Evolutionary conservation across 2,797 vertebrate species (phyloP).

Genomic region (Macrochelys suwanniensis): DNA sequence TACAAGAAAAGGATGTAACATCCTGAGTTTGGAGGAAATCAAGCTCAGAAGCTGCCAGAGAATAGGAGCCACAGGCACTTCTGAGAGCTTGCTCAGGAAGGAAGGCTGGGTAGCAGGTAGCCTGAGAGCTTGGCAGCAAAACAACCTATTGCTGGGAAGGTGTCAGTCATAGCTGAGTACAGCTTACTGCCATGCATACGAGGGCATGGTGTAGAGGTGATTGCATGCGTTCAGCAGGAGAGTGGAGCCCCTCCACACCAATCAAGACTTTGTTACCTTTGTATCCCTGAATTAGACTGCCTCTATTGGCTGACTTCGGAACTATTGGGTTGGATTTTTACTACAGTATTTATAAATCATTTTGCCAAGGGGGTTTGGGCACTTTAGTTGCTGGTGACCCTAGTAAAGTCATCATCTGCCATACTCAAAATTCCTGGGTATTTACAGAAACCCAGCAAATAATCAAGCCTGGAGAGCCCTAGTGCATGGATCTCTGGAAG

Average conservation of each 20-base stretch:
- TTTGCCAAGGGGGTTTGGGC: background rate
- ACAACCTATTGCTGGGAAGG: background rate
- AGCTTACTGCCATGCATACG: background rate
- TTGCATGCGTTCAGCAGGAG: background rate
- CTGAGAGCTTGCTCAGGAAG: conserved; percentile 10
- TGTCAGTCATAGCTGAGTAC: background rate
- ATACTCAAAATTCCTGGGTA: background rate
- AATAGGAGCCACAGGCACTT: background rate
- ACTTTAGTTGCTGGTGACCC: background rate
- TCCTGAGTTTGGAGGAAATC: background rate
- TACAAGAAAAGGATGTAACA: background rate
- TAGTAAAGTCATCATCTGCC: background rate
- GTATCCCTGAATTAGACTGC: background rate
- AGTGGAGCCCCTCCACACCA: background rate
- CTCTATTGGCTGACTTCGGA: background rate
- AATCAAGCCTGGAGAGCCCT: background rate
- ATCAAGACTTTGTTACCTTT: background rate
- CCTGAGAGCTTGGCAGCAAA: background rate
- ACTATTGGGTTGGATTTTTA: background rate
- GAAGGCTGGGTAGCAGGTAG: background rate
- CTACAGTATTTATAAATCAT: background rate
- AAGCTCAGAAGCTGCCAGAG: background rate
- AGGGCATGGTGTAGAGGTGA: background rate
- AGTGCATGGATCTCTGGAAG: background rate
- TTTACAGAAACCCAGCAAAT: background rate